phyloP scores from a whole-genome alignment of 2,888 invertebrate genomes.

The Cremastinae sp. region DNA sequence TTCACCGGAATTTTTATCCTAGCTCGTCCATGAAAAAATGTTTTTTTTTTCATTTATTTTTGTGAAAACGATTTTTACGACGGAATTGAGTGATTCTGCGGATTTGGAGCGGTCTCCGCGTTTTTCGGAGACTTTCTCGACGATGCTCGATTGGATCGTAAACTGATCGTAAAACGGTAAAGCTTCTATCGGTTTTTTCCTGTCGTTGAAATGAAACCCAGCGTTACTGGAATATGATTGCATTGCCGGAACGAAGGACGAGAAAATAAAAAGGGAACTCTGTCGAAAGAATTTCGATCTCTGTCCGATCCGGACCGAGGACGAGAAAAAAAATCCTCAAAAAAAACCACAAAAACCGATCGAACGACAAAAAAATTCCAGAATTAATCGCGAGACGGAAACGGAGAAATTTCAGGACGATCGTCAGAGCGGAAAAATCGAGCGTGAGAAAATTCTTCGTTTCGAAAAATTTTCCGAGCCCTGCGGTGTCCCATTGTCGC shows the following conservation, averaged over 20 bases:
- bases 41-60: not conserved
- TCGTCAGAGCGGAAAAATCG: not conserved
- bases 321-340: too few relatives aligned
- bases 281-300: not conserved
- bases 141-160: slow-evolving; percentile 48
- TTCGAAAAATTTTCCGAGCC: not conserved
- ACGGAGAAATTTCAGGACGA: not conserved
- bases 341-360: not conserved
- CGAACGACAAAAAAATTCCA: not conserved
- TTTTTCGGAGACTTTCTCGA: slow-evolving; percentile 34
- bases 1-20: not conserved
- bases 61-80: slow-evolving; percentile 8
- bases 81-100: slow-evolving; percentile 52
- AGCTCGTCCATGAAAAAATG: not conserved
- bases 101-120: slow-evolving; percentile 16
- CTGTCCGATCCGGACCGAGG: too few relatives aligned
- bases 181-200: slow-evolving; percentile 13
- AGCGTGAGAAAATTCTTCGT: not conserved
- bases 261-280: not conserved
- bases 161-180: slow-evolving; percentile 53
- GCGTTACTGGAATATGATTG: slow-evolving; percentile 17
- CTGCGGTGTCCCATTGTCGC: too few relatives aligned
- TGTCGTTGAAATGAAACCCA: slow-evolving; percentile 2
- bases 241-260: not conserved
- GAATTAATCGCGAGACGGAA: not conserved